Percentiles rank a stretch among this genome's conserved stretches.
Evolutionary conservation across 2,888 invertebrate species (phyloP).

Genomic region (Apodemia hepburni): DNA sequence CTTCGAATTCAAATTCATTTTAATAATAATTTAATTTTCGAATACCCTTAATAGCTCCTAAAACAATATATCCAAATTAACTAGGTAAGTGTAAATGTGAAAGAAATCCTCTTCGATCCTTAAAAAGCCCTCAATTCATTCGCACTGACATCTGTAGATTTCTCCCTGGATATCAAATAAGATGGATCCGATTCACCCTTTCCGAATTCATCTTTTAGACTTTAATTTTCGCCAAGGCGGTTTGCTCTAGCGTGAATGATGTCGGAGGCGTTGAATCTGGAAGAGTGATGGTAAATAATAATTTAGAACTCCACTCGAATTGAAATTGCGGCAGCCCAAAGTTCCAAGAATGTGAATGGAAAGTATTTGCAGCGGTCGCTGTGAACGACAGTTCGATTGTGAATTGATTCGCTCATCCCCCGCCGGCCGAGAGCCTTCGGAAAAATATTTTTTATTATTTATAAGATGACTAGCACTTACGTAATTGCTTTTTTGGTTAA

Average conservation of each 20-base stretch:
- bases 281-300: constrained; percentile 41
- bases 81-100: not conserved
- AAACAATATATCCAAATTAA: not conserved
- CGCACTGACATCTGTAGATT: not conserved
- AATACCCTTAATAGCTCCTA: not conserved
- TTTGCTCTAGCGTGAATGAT: constrained; percentile 11
- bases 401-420: constrained; percentile 47
- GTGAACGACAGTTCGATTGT: constrained; percentile 52
- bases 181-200: constrained; percentile 11
- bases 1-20: not conserved
- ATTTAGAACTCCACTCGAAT: constrained; percentile 47
- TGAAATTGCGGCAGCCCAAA: constrained; percentile 38
- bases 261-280: constrained; percentile 19
- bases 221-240: constrained; percentile 16
- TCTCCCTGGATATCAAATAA: constrained; percentile 7
- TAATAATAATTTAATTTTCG: not conserved
- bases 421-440: constrained; percentile 26
- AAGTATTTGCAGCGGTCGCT: constrained; percentile 52
- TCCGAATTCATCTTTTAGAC: constrained; percentile 10
- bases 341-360: constrained; percentile 41
- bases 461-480: not conserved
- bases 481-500: not conserved
- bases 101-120: not conserved
- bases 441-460: constrained; percentile 17
- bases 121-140: constrained; percentile 1